Evolutionary conservation across 1,140 invertebrate genomes (phyloP).

Genomic region (Caenorhabditis tropicalis): DNA sequence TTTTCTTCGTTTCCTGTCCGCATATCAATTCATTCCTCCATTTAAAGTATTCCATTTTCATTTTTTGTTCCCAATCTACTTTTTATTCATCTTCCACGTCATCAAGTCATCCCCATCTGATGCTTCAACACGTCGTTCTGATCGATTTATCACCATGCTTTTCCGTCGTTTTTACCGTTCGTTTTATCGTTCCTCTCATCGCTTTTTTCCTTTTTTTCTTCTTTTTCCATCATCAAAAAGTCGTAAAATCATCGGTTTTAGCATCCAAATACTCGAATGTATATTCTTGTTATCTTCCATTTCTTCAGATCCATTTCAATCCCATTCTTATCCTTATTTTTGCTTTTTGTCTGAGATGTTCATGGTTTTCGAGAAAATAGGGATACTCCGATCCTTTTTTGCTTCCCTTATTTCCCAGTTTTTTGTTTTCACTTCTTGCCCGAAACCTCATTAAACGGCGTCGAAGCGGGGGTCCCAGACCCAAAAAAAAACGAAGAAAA

Average conservation of each 20-base stretch:
- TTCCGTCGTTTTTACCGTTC: neutral
- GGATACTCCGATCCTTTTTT: neutral
- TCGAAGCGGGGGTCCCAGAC: constrained; percentile 31
- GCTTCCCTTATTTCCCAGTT: neutral
- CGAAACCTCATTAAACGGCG: constrained; percentile 31
- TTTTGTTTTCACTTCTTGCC: neutral
- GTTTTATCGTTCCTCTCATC: neutral
- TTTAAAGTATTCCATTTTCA: neutral
- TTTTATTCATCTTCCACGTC: neutral
- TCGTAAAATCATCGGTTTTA: constrained; percentile 23
- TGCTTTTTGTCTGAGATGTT: neutral
- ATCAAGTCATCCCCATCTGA: too few species aligned
- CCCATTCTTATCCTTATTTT: neutral
- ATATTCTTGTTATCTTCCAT: neutral
- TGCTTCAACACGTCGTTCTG: constrained; percentile 27
- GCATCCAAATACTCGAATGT: neutral
- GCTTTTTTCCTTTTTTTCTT: neutral
- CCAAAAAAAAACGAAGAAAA: constrained; percentile 35
- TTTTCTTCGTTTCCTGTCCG: neutral
- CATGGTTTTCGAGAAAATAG: neutral
- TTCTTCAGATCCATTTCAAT: neutral
- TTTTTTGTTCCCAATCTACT: neutral
- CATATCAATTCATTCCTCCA: neutral
- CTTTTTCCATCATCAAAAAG: constrained; percentile 9
- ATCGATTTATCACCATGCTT: constrained; percentile 36